These are phyloP conservation scores for Drosophila paramelanica DNA, from an alignment of 2,888 invertebrate genomes.

Conservation along the genomic window DNA sequence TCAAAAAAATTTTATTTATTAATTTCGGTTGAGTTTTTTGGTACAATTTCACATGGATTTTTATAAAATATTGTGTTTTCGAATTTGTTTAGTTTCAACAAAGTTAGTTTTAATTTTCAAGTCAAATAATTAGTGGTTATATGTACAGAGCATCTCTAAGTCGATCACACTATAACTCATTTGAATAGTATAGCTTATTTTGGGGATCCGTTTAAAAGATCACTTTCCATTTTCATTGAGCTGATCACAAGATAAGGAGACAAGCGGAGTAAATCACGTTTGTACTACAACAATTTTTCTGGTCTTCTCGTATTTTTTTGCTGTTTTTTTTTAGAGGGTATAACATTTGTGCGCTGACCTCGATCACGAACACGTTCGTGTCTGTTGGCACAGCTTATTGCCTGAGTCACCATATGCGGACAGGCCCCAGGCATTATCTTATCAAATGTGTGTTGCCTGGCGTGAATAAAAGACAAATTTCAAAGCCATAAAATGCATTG, in stretches of 20 bases:
- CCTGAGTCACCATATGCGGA: slow-evolving; percentile 41
- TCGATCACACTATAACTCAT: background rate
- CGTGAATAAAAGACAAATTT: slow-evolving; percentile 18
- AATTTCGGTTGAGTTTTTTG: too few species aligned
- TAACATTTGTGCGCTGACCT: slow-evolving; percentile 28
- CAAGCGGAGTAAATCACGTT: slow-evolving; percentile 10
- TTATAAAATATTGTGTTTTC: too few species aligned
- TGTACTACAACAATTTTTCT: background rate
- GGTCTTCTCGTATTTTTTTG: background rate
- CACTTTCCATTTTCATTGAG: slow-evolving; percentile 14
- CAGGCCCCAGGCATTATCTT: slow-evolving; percentile 42
- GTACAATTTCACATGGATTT: too few species aligned
- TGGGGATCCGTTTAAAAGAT: background rate
- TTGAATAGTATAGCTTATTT: too few species aligned
- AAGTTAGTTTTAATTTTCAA: too few species aligned
- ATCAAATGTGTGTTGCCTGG: slow-evolving; percentile 30
- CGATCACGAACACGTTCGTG: slow-evolving; percentile 37
- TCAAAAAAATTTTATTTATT: too few species aligned
- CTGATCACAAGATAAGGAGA: background rate
- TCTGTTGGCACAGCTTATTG: slow-evolving; percentile 24
- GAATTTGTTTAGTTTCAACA: too few species aligned
- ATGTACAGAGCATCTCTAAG: background rate
- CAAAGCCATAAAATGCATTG: slow-evolving; percentile 51
- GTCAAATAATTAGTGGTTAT: background rate
- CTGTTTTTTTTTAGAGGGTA: slow-evolving; percentile 18